Percentiles rank a stretch among this genome's conserved stretches.
phyloP scores from a whole-genome alignment of 2,113 vertebrate genomes.

The Corythoichthys haematopterus region DNA sequence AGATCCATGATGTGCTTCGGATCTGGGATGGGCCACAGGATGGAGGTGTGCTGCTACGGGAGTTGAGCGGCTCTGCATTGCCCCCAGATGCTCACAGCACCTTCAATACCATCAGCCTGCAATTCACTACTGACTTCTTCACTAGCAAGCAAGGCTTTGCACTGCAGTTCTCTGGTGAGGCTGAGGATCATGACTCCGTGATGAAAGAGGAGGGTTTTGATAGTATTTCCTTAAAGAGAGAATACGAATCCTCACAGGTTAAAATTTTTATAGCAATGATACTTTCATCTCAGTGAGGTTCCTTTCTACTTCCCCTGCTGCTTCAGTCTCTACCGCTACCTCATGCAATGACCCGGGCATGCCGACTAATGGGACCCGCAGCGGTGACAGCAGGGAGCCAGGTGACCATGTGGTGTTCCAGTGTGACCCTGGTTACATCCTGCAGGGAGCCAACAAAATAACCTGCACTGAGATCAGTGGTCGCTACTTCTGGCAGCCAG shows the following conservation, averaged over 20 bases:
- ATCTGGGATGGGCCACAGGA: slow-evolving; percentile 96
- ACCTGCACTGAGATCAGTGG: slow-evolving; percentile 90
- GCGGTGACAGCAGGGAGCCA: slow-evolving; percentile 86
- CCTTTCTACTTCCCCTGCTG: slow-evolving; percentile 6
- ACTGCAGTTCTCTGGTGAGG: slow-evolving; percentile 88
- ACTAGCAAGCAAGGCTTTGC: slow-evolving; percentile 98
- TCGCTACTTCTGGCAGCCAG: slow-evolving; percentile 96
- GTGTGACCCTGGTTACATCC: slow-evolving; percentile 87
- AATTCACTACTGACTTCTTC: slow-evolving; percentile 98
- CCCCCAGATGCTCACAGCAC: slow-evolving; percentile 90
- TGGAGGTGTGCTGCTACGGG: slow-evolving; percentile 86
- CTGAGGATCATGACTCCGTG: background rate
- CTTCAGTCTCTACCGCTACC: slow-evolving; percentile 89
- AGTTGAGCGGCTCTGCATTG: slow-evolving; percentile 82
- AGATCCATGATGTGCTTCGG: slow-evolving; percentile 89
- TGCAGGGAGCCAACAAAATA: slow-evolving; percentile 88
- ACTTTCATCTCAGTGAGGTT: slow-evolving; percentile 10
- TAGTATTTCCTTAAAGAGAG: background rate
- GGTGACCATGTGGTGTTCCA: slow-evolving; percentile 90
- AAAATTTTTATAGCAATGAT: slow-evolving; percentile 1
- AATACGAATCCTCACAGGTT: background rate
- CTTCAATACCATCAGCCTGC: slow-evolving; percentile 87
- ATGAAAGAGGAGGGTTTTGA: background rate
- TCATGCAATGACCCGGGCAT: slow-evolving; percentile 96
- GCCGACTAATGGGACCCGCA: slow-evolving; percentile 90